These are phyloP conservation scores for Scolopax rusticola DNA, from an alignment of 2,797 vertebrate genomes.

Conservation along the genomic window DNA sequence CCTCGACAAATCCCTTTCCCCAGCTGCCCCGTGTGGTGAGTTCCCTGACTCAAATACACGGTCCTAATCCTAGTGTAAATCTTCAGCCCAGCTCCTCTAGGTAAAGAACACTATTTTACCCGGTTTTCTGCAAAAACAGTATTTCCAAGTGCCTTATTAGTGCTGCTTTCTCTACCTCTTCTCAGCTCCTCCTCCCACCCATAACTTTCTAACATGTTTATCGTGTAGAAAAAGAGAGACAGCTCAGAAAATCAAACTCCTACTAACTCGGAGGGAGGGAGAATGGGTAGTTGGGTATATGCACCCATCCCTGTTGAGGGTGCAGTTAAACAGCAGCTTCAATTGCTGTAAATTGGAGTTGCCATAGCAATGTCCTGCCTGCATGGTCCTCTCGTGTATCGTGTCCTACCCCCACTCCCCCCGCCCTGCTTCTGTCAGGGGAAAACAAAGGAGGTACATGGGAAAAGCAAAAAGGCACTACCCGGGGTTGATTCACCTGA, in stretches of 20 bases:
- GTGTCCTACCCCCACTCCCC: background rate
- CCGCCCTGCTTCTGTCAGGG: background rate
- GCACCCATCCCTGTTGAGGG: background rate
- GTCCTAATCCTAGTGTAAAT: background rate
- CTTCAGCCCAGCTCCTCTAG: background rate
- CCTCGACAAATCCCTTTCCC: background rate
- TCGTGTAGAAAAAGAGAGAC: background rate
- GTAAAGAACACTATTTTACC: background rate
- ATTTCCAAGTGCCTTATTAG: background rate
- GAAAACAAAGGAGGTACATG: background rate
- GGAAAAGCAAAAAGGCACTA: background rate
- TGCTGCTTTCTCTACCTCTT: background rate
- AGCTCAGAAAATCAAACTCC: conserved; percentile 48
- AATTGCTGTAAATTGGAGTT: background rate
- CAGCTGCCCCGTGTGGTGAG: background rate
- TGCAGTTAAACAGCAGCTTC: background rate
- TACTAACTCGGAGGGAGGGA: background rate
- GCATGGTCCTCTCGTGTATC: background rate
- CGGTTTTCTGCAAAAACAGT: background rate
- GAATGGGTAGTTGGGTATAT: background rate
- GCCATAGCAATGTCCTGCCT: conserved; percentile 27
- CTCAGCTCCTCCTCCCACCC: conserved; percentile 24
- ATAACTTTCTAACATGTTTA: background rate
- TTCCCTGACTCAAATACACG: background rate
- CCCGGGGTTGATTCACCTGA: background rate